Conservation (phyloP, 2,888 invertebrate genomes). For the Ochropacha duplaris region DNA sequence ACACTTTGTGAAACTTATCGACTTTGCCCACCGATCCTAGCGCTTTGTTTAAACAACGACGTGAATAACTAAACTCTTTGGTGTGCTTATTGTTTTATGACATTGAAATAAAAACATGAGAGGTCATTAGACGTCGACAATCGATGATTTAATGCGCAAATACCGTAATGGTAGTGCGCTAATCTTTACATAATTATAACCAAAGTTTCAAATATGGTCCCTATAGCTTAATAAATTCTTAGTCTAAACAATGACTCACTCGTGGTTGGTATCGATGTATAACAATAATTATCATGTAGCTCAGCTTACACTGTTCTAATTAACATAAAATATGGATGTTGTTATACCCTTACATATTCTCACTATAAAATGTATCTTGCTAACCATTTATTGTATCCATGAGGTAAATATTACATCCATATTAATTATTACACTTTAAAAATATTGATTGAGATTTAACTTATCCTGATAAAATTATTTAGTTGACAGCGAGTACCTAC, state of each 20-base stretch:
- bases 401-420: no score
- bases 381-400: no score
- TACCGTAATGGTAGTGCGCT: background rate
- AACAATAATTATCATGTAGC: no score
- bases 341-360: no score
- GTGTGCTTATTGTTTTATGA: conserved; percentile 9
- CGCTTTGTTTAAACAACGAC: conserved; percentile 22
- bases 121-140: background rate
- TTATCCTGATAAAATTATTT: no score
- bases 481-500: no score
- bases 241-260: background rate
- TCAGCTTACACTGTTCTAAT: background rate
- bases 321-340: no score
- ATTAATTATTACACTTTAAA: no score
- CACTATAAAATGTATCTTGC: no score
- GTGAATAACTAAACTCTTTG: conserved; percentile 20
- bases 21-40: conserved; percentile 26
- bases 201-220: no score
- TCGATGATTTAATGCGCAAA: background rate
- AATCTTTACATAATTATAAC: background rate
- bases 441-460: no score
- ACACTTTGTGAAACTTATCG: conserved; percentile 34
- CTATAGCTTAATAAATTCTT: background rate
- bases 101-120: background rate
- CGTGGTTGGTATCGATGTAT: background rate